These are phyloP conservation scores for Callipepla squamata DNA, from an alignment of 2,113 vertebrate genomes.

Conservation along the genomic window DNA sequence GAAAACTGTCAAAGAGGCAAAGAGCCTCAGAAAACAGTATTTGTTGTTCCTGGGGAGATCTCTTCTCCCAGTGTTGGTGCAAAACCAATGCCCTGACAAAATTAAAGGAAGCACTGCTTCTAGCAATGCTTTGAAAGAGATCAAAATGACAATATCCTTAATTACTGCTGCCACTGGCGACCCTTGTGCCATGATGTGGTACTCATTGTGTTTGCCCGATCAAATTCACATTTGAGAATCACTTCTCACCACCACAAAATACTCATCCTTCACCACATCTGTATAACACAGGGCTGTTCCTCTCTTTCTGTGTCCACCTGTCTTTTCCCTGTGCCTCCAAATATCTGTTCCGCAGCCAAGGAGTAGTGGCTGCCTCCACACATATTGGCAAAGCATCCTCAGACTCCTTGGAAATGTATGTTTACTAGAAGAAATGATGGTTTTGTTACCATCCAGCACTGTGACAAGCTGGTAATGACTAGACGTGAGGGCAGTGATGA, in stretches of 20 bases:
- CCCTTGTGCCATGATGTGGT: neutral
- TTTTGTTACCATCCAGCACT: neutral
- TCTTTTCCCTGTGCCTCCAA: neutral
- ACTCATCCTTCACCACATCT: neutral
- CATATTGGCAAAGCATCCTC: neutral
- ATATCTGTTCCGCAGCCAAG: neutral
- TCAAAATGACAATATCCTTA: neutral
- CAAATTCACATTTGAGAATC: neutral
- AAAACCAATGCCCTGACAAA: neutral
- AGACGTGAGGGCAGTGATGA: neutral
- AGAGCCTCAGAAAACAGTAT: neutral
- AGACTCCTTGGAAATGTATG: neutral
- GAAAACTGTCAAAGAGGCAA: conserved; percentile 20
- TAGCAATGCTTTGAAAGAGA: neutral
- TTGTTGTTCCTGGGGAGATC: conserved; percentile 16
- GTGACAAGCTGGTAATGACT: neutral
- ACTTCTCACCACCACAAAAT: neutral
- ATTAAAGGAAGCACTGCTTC: neutral
- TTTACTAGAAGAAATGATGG: neutral
- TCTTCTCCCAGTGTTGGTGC: neutral
- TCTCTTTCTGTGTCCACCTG: neutral
- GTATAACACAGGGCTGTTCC: neutral
- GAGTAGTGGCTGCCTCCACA: neutral
- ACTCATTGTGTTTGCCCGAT: neutral
- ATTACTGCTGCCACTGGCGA: neutral